These are phyloP conservation scores for Sebastes cheni DNA, from an alignment of 2,797 vertebrate genomes.

Conservation along the genomic window DNA sequence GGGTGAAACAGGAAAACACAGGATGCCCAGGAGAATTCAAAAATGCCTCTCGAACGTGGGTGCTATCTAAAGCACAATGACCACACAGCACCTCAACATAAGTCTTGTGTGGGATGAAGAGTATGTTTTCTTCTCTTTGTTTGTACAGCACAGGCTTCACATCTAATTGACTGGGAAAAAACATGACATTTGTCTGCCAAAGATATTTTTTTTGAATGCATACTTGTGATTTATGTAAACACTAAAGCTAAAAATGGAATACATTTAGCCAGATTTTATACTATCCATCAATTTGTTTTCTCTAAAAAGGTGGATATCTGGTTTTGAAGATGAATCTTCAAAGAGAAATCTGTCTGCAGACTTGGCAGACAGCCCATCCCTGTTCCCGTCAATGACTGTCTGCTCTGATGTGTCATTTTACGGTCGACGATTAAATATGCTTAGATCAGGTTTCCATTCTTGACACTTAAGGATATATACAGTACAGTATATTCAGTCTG, in stretches of 20 bases:
- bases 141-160: background rate
- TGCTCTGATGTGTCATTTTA: conserved; percentile 45
- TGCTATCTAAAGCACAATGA: conserved; percentile 9
- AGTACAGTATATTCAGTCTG: background rate
- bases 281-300: background rate
- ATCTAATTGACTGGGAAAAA: background rate
- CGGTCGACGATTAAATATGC: conserved; percentile 1
- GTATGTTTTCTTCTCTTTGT: background rate
- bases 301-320: background rate
- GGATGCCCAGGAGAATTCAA: conserved; percentile 52
- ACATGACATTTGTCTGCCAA: background rate
- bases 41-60: conserved; percentile 51
- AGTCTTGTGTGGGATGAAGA: background rate
- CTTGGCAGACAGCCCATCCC: background rate
- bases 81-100: conserved; percentile 1
- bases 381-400: conserved; percentile 36
- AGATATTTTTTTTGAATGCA: background rate
- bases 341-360: conserved; percentile 4
- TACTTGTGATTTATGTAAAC: background rate
- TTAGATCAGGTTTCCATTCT: conserved; percentile 36
- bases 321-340: conserved; percentile 5
- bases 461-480: background rate
- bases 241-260: background rate
- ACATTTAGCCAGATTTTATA: background rate
- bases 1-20: conserved; percentile 60